phyloP scores from a whole-genome alignment of 1,140 invertebrate genomes.

The Lanistes nyassanus region DNA sequence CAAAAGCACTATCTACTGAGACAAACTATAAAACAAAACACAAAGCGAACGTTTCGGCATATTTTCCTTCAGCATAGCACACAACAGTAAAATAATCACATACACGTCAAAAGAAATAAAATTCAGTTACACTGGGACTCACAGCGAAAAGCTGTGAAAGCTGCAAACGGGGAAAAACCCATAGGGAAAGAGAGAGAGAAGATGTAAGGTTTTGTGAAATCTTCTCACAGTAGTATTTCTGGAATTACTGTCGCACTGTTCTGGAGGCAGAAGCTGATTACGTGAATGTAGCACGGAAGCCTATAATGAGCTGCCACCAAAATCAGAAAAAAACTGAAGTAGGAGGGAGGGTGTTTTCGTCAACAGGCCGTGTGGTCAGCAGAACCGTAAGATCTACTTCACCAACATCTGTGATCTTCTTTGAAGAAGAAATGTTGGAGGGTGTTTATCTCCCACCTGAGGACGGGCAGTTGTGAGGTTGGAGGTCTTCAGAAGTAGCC shows the following conservation, averaged over 20 bases:
- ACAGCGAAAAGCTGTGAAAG: neutral
- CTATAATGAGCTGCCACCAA: neutral
- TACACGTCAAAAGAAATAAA: neutral
- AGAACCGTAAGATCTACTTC: too few species aligned
- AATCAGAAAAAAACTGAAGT: neutral
- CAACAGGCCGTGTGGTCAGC: neutral
- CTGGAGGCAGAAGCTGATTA: neutral
- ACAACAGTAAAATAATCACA: neutral
- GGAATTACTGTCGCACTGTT: neutral
- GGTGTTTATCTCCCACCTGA: neutral
- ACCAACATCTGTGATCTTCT: neutral
- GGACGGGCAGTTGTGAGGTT: neutral
- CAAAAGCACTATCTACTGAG: neutral
- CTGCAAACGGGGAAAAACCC: neutral
- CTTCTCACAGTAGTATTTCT: too few species aligned
- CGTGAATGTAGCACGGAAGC: neutral
- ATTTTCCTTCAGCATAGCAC: too few species aligned
- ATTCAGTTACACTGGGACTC: neutral
- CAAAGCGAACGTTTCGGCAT: too few species aligned
- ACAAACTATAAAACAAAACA: neutral
- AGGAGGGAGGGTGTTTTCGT: neutral
- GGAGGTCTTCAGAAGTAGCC: neutral
- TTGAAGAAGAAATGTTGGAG: neutral
- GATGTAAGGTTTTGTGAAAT: conserved; percentile 3
- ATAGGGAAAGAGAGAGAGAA: conserved; percentile 15